A percentile compares a stretch with the other conserved stretches of the same genome.
Evolutionary conservation across 2,113 vertebrate species (phyloP).

Genomic region (Actenoides lindsayi): DNA sequence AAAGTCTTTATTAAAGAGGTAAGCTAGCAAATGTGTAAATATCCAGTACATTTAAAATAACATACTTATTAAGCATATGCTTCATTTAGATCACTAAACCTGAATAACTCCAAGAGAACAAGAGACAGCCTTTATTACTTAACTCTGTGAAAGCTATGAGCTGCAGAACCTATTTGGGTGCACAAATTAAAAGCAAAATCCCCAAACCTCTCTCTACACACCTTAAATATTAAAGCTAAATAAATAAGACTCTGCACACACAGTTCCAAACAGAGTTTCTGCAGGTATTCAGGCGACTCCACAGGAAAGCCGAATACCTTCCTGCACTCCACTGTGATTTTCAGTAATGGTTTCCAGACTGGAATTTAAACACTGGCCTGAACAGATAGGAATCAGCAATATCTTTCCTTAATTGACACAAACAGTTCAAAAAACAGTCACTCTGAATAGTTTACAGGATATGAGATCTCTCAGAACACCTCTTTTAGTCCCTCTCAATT

Average conservation of each 20-base stretch:
- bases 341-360: not conserved
- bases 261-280: not conserved
- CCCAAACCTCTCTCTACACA: not conserved
- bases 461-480: not conserved
- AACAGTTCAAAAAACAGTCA: not conserved
- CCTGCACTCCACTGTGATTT: not conserved
- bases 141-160: not conserved
- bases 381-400: not conserved
- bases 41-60: not conserved
- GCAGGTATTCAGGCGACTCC: not conserved
- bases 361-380: not conserved
- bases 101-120: not conserved
- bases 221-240: not conserved
- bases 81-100: not conserved
- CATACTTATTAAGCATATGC: not conserved
- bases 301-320: not conserved
- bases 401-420: not conserved
- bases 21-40: not conserved
- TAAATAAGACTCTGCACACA: not conserved
- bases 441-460: not conserved
- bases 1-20: not conserved
- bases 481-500: not conserved
- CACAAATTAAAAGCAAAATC: not conserved
- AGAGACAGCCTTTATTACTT: not conserved
- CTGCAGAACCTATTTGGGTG: not conserved